These are phyloP conservation scores for Colletes collaris DNA, from an alignment of 2,888 invertebrate species.

Conservation along the genomic window DNA sequence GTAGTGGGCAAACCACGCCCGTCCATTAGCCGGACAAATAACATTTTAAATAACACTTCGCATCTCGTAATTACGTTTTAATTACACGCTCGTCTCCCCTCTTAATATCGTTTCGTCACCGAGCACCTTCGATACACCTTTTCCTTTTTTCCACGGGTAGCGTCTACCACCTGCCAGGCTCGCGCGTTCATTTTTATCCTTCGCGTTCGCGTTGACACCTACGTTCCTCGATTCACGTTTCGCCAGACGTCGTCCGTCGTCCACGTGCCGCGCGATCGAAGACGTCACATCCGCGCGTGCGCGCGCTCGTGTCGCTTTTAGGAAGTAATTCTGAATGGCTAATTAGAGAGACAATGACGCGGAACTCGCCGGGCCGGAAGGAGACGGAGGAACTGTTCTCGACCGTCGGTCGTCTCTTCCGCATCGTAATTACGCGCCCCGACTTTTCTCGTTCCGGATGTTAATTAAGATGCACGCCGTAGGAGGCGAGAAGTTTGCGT, in stretches of 20 bases:
- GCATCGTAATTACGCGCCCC: slow-evolving; percentile 65
- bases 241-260: slow-evolving; percentile 58
- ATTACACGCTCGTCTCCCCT: slow-evolving; percentile 50
- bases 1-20: slow-evolving; percentile 30
- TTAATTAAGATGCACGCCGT: slow-evolving; percentile 51
- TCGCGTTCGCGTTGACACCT: slow-evolving; percentile 60
- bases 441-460: slow-evolving; percentile 61
- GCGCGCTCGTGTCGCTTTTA: slow-evolving; percentile 67
- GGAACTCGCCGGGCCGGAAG: slow-evolving; percentile 70
- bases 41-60: slow-evolving; percentile 56
- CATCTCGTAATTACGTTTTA: slow-evolving; percentile 46
- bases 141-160: slow-evolving; percentile 41
- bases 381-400: slow-evolving; percentile 55
- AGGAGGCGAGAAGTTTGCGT: slow-evolving; percentile 20
- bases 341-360: slow-evolving; percentile 78
- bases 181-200: slow-evolving; percentile 26
- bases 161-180: slow-evolving; percentile 64
- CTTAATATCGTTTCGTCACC: slow-evolving; percentile 54
- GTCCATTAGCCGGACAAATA: slow-evolving; percentile 48
- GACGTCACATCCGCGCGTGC: slow-evolving; percentile 77
- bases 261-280: slow-evolving; percentile 65
- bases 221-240: slow-evolving; percentile 59
- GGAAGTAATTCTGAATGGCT: slow-evolving; percentile 79
- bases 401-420: slow-evolving; percentile 61
- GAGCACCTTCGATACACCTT: slow-evolving; percentile 32